Evolutionary conservation across 2,113 vertebrate species (phyloP).

Genomic region (Amblyornis subalaris): DNA sequence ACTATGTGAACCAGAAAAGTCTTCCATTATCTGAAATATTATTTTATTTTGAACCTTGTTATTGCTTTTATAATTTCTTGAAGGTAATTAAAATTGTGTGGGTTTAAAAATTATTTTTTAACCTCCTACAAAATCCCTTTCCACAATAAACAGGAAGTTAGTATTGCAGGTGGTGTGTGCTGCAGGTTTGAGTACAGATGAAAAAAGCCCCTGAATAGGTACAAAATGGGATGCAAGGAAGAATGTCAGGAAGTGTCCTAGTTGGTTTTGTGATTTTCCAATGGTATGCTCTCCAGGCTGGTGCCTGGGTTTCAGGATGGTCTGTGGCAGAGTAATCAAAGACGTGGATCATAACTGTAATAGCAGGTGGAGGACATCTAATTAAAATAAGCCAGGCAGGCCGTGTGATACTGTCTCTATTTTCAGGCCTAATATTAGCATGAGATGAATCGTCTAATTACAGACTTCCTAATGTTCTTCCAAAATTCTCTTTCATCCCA

Average conservation of each 20-base stretch:
- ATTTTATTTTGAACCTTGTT: not conserved
- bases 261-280: not conserved
- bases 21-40: not conserved
- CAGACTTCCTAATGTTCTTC: not conserved
- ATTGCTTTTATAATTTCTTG: not conserved
- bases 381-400: conserved; percentile 1
- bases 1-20: not conserved
- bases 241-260: not conserved
- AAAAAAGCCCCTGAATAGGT: not conserved
- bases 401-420: not conserved
- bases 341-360: not conserved
- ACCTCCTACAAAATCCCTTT: not conserved
- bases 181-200: not conserved
- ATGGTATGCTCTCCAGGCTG: not conserved
- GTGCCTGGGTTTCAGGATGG: not conserved
- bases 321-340: not conserved
- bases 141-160: not conserved
- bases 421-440: conserved; percentile 28
- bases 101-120: not conserved
- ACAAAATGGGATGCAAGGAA: not conserved
- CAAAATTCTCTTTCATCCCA: not conserved
- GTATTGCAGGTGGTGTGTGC: not conserved
- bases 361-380: not conserved
- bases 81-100: not conserved
- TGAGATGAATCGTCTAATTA: conserved; percentile 27